Evolutionary conservation across 1,140 invertebrate genomes (phyloP).

Genomic region (Drosophila prosaltans): DNA sequence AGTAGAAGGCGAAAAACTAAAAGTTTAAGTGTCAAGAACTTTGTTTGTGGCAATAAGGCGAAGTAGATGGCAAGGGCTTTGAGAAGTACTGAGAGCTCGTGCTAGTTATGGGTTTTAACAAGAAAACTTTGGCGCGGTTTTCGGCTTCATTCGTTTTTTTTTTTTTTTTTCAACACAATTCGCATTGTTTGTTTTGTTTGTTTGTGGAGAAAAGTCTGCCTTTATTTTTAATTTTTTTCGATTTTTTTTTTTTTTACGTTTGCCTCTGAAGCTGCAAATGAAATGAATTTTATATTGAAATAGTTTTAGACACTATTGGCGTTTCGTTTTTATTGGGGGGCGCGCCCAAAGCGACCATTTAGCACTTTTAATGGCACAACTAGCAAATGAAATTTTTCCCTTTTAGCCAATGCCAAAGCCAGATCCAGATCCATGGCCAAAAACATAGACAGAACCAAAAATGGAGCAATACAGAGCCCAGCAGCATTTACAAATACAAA

Average conservation of each 20-base stretch:
- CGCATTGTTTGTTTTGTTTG: constrained; percentile 40
- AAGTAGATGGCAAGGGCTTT: not conserved
- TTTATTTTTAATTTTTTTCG: not conserved
- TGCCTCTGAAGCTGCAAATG: constrained; percentile 53
- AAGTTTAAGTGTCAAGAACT: constrained; percentile 41
- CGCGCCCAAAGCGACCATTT: constrained; percentile 28
- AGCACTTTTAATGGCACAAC: constrained; percentile 24
- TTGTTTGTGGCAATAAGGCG: constrained; percentile 15
- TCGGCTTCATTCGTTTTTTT: constrained; percentile 58
- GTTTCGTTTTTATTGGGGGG: constrained; percentile 36
- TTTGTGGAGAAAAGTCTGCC: not conserved
- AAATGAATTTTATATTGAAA: constrained; percentile 81
- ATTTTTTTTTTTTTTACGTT: constrained; percentile 24
- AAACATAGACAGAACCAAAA: not conserved
- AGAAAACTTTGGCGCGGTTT: constrained; percentile 67
- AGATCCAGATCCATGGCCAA: too few species aligned
- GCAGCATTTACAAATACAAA: constrained; percentile 1
- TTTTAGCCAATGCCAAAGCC: not conserved
- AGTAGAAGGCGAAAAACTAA: constrained; percentile 32
- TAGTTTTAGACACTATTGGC: constrained; percentile 69
- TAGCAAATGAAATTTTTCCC: constrained; percentile 17
- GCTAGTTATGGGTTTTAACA: constrained; percentile 57
- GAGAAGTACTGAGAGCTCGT: not conserved
- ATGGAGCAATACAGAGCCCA: not conserved
- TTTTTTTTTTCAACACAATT: constrained; percentile 36